These are phyloP conservation scores for Drosophila setifemur DNA, from an alignment of 1,140 invertebrate genomes.

Conservation along the genomic window DNA sequence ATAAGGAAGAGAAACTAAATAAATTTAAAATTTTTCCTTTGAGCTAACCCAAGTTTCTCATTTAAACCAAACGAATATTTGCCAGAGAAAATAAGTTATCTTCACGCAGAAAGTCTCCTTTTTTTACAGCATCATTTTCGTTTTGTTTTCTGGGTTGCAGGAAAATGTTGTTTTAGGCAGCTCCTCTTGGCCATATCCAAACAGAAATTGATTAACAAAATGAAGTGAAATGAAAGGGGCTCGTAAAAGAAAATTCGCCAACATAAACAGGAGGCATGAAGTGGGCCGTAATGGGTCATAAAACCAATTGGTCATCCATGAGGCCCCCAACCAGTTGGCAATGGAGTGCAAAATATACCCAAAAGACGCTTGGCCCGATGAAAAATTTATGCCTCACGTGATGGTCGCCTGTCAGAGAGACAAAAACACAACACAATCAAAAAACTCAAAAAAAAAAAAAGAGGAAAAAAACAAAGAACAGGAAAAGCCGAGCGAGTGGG, in stretches of 20 bases:
- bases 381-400: slow-evolving; percentile 65
- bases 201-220: slow-evolving; percentile 71
- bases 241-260: slow-evolving; percentile 64
- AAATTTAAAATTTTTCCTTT: neutral
- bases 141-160: neutral
- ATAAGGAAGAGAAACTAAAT: neutral
- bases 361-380: slow-evolving; percentile 49
- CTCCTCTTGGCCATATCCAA: slow-evolving; percentile 2
- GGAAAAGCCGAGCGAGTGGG: neutral
- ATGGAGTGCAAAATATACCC: slow-evolving; percentile 70
- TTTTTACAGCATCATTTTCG: neutral
- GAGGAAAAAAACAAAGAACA: slow-evolving; percentile 8
- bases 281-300: slow-evolving; percentile 37
- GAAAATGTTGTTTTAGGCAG: slow-evolving; percentile 20
- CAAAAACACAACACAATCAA: slow-evolving; percentile 9
- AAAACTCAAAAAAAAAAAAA: neutral
- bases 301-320: slow-evolving; percentile 64
- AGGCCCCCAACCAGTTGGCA: slow-evolving; percentile 35
- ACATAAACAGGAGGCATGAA: slow-evolving; percentile 24
- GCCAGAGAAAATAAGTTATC: slow-evolving; percentile 1
- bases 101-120: neutral
- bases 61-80: too few relatives aligned
- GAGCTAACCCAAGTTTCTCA: neutral
- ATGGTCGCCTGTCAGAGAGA: slow-evolving; percentile 26
- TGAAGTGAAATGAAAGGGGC: slow-evolving; percentile 64